These are phyloP conservation scores for Phasia obesa DNA, from an alignment of 2,888 invertebrate genomes.

Conservation along the genomic window DNA sequence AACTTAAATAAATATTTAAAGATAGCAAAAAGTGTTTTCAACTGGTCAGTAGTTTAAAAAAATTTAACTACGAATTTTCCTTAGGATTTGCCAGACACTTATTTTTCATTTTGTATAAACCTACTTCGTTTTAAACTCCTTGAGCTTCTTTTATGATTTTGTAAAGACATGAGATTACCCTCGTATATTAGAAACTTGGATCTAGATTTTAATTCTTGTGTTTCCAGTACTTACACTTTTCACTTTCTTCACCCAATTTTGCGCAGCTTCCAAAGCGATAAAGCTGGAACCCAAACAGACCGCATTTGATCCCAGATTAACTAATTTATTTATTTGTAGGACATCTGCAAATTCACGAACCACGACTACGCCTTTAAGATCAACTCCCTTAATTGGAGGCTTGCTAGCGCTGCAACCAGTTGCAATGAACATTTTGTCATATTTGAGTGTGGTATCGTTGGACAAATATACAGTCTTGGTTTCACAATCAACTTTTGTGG, in stretches of 20 bases:
- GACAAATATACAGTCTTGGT: slow-evolving; percentile 86
- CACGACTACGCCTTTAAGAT: slow-evolving; percentile 88
- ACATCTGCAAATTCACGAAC: slow-evolving; percentile 90
- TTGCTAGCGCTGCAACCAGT: slow-evolving; percentile 90
- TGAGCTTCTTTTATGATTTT: too few relatives aligned
- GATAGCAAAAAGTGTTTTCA: too few relatives aligned
- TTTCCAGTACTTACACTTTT: slow-evolving; percentile 85
- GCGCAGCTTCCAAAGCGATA: slow-evolving; percentile 95
- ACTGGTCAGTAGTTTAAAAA: too few relatives aligned
- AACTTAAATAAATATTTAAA: too few relatives aligned
- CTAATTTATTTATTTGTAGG: slow-evolving; percentile 84
- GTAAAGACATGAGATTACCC: too few relatives aligned
- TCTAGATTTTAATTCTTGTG: too few relatives aligned
- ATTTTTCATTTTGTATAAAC: too few relatives aligned
- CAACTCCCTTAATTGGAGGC: slow-evolving; percentile 86
- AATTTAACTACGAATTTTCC: too few relatives aligned
- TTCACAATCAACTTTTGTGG: slow-evolving; percentile 86
- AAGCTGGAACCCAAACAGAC: slow-evolving; percentile 96
- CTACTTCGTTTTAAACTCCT: too few relatives aligned
- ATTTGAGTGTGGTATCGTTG: slow-evolving; percentile 87
- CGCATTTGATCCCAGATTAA: slow-evolving; percentile 88
- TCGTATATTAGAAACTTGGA: too few relatives aligned
- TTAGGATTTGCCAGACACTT: too few relatives aligned
- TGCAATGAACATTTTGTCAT: slow-evolving; percentile 90
- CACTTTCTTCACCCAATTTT: slow-evolving; percentile 89